phyloP scores from a whole-genome alignment of 1,140 invertebrate genomes.

The Eubasilissa regina region DNA sequence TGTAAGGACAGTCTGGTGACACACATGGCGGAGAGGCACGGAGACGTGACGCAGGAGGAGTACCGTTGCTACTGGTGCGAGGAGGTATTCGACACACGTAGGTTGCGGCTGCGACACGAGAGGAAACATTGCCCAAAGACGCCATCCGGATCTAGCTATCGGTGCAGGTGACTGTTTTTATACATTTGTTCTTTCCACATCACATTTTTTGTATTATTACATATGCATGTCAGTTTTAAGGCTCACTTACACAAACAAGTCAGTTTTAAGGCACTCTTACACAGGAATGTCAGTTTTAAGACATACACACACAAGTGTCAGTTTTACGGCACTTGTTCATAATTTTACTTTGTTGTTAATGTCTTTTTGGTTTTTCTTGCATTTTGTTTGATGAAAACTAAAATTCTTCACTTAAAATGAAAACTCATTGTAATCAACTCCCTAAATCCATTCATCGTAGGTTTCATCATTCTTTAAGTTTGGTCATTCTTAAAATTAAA shows the following conservation, averaged over 20 bases:
- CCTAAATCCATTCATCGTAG: too few relatives aligned
- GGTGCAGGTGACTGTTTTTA: constrained; percentile 2
- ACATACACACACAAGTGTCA: not conserved
- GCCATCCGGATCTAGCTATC: not conserved
- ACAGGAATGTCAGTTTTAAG: not conserved
- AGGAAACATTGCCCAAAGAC: not conserved
- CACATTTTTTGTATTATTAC: not conserved
- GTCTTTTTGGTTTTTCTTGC: too few relatives aligned
- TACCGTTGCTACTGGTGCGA: constrained; percentile 15
- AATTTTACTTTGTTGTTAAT: too few relatives aligned
- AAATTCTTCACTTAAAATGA: too few relatives aligned
- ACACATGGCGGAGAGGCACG: not conserved
- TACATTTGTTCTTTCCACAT: not conserved
- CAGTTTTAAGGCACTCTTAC: not conserved
- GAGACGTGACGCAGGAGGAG: not conserved
- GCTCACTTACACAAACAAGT: not conserved
- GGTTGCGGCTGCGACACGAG: not conserved
- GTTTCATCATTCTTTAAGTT: too few relatives aligned
- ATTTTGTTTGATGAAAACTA: too few relatives aligned
- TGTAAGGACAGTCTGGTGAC: not conserved
- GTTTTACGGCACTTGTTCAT: not conserved
- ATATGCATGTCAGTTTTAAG: not conserved
- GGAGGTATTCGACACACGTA: not conserved
- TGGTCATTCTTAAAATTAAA: too few relatives aligned
- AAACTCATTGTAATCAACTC: too few relatives aligned